Evolutionary conservation across 2,113 vertebrate genomes (phyloP), one percentile per base, ranked within the genome.

Genomic region (Emydocephalus ijimae): DNA sequence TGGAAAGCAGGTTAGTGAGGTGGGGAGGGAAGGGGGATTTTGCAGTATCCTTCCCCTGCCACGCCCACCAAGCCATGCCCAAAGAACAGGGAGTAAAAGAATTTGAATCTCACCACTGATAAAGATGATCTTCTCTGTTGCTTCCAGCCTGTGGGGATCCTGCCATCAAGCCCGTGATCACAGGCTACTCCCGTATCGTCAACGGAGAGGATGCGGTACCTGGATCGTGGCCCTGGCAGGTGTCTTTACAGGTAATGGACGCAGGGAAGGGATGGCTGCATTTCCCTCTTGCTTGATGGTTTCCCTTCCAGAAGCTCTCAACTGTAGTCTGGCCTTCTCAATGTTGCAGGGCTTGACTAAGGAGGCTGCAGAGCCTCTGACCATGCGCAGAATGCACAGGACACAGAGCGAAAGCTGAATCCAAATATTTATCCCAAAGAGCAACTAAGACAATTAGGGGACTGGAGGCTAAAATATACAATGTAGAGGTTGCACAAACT

Each of bases 181-280:
- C 1, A 0, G 97, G 98, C 93, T 97, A 98, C 85, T 48, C 74
- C 91, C 96, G 97, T 92, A 98, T 98, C 0, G 95, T 98, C 91
- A 97, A 97, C 1, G 97, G 97, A 0, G 97, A 98, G 88, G 93
- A 97, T 0, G 97, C 97, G 0, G 86, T 98, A 88, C 93, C 97
- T 0, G 97, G 97, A 29, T 98, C 97, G 59, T 98, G 98, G 97
- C 97, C 97, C 0, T 98, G 98, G 98, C 97, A 98, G 95, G 97
- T 97, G 23, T 87, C 86, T 7, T 54, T 88, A 20, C 23, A n/a
- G 52, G 43, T 87, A 50, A 52, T 29, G 12, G 48, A 14, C 14
- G 0, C 7, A 26, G 7, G 11, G 6, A 54, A 88, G 14, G 18
- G 5, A 52, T 88, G 15, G 26, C 21, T 54, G 50, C 52, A 3